Evolutionary conservation across 2,797 vertebrate species (phyloP), one percentile per base, ranked within the genome.

Genomic region (Hippocampus kuda): DNA sequence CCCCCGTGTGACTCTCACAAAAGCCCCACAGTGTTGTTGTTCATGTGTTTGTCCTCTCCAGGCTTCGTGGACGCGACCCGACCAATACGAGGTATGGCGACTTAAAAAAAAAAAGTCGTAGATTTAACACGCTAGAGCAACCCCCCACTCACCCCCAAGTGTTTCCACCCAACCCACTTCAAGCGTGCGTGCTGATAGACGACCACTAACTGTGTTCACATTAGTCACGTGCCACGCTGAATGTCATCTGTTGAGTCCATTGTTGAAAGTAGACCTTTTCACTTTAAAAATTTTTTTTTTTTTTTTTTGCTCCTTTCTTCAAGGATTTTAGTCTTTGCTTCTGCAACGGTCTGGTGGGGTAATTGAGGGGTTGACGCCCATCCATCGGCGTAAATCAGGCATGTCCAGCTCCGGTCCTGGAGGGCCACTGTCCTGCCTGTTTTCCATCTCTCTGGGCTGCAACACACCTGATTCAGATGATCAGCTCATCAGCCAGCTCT

Each of bases 41-140:
- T 42, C 26, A 56, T 64, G 56, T 87, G 90, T 95, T 90, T 96
- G 86, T 93, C 89, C 84, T 91, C 86, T 94, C 88, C 91, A 99
- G 97, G 97, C 94, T 88, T 99, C 97, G 75, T 99, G 97, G 97
- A 99, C 96, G 84, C 94, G 96, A 86, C 94, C 95, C 83, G 94
- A 96, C 92, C 95, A 91, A 87, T 94, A 96, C 85, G 94, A 99
- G 97, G 97, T 99, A 99, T 91, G 89, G 92, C 92, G 91, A 87
- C 89, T 91, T 91, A 89, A 88, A 56, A 83, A 24, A 34, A 38
- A 38, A 38, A 8, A 38, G 34, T 1, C 34, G 86, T 94, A 95
- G 38, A 72, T 76, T 75, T 61, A 70, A 42, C 82, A 88, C 81
- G 79, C 44, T 65, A 46, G 49, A 38, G 2, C 66, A 68, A 66